A percentile compares a stretch with the other conserved stretches of the same genome.
Conservation (phyloP, 2,797 vertebrate genomes). For the Manis crassicaudata region DNA sequence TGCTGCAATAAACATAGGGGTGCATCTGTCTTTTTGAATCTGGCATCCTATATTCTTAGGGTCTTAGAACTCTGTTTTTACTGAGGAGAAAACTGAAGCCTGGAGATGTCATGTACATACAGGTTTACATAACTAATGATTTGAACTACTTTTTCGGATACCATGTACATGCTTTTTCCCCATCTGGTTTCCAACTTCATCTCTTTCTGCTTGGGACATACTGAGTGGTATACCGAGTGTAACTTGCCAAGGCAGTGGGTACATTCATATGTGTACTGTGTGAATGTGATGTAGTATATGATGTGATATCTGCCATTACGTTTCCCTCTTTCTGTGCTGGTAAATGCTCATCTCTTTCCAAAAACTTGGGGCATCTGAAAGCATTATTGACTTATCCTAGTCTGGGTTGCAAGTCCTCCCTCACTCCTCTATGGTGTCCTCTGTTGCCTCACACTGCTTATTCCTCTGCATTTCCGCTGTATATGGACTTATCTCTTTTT, state of each 20-base stretch:
- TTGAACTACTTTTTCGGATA: background rate
- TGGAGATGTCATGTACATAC: constrained; percentile 1
- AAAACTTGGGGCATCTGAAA: background rate
- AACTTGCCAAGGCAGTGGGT: constrained; percentile 43
- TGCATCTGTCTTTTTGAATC: too few species aligned
- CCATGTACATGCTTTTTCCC: background rate
- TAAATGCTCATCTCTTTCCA: background rate
- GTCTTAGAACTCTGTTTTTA: constrained; percentile 34
- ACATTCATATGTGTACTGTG: background rate
- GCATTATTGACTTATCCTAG: background rate
- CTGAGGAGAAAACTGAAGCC: constrained; percentile 1
- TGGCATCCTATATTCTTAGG: too few species aligned
- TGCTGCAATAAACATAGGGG: too few species aligned
- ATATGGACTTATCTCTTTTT: background rate
- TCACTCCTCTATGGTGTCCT: background rate
- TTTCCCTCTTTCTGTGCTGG: background rate
- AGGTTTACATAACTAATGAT: background rate
- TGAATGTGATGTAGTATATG: background rate
- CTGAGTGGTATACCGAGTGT: constrained; percentile 25
- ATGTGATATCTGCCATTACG: background rate
- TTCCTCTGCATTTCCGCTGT: background rate
- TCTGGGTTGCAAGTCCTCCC: background rate
- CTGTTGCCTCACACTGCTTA: background rate
- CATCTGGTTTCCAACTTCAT: constrained; percentile 52
- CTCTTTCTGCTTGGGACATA: constrained; percentile 50